Evolutionary conservation across 2,888 invertebrate genomes (phyloP), one percentile per base, ranked within the genome.

Genomic region (Listrodromus nycthemerus): DNA sequence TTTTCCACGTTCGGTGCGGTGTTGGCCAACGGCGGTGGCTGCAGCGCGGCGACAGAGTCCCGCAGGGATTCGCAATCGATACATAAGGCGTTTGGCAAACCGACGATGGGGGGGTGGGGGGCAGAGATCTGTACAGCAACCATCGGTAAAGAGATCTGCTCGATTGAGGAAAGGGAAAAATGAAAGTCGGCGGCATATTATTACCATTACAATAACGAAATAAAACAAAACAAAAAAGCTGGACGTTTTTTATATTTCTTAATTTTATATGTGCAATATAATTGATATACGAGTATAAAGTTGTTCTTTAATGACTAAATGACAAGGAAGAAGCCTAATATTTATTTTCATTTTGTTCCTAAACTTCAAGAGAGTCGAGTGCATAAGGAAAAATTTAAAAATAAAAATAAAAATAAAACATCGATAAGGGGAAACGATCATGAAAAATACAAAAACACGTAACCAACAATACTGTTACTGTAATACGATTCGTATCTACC

Each of bases 341-440:
- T 92, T 92, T 91, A 91, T 92, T 91, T 89, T 91, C 90, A 91
- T 92, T 92, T 92, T 74, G 92, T 92, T 93, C 92, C 92, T 93
- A 92, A 91, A 88, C 90, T 89, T 88, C 89, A 90, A 75, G 80
- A 75, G 82, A 80, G 79, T 84, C 66, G 71, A 82, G 82, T 82
- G 69, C 79, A 82, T 84, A 73, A 73, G 73, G 80, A n/a, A 70
- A 45, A 45, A 61, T n/a, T n/a, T n/a, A n/a, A n/a, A n/a, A n/a
- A n/a, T n/a, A 66, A 66, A 78, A 86, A 75, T 67, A 52, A 86
- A 33, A n/a, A 45, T 61, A 50, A 88, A 85, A 84, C 87, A 85
- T 37, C 24, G 3, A 69, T 37, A 80, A 16, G 21, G 48, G 24
- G 1, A 73, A 80, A 58, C 24, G 73, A 58, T 30, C 55, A 74